Conservation (phyloP, 1,140 invertebrate species). For the Apis cerana region DNA sequence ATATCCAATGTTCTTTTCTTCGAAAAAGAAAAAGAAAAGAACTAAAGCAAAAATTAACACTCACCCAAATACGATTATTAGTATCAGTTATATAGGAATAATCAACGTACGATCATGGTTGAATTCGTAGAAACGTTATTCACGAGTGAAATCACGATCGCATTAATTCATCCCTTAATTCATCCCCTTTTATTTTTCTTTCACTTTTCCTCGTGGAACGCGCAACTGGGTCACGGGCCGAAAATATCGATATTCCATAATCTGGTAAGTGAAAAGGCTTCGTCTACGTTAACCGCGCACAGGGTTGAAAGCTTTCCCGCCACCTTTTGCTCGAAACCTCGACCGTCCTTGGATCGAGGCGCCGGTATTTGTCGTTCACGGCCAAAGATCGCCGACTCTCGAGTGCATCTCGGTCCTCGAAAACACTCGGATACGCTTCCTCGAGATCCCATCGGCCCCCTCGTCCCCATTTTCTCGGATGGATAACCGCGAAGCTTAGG, state of each 20-base stretch:
- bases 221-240: conserved; percentile 16
- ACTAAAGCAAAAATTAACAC: too few species aligned
- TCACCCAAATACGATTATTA: too few species aligned
- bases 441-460: conserved; percentile 12
- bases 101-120: too few species aligned
- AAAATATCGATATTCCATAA: conserved; percentile 55
- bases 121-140: too few species aligned
- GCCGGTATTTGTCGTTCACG: conserved; percentile 38
- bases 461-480: background rate
- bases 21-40: too few species aligned
- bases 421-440: conserved; percentile 20
- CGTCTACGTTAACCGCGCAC: conserved; percentile 32
- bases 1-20: too few species aligned
- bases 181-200: background rate
- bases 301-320: conserved; percentile 36
- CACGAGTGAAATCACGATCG: too few species aligned
- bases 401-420: conserved; percentile 39
- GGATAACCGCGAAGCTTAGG: too few species aligned
- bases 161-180: background rate
- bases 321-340: conserved; percentile 39
- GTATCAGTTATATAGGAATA: too few species aligned
- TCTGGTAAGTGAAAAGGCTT: conserved; percentile 45
- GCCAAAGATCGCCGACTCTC: conserved; percentile 52
- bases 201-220: background rate
- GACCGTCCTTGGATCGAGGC: conserved; percentile 55